These are phyloP conservation scores for Stenurella melanura DNA, from an alignment of 2,888 invertebrate genomes.

Conservation along the genomic window DNA sequence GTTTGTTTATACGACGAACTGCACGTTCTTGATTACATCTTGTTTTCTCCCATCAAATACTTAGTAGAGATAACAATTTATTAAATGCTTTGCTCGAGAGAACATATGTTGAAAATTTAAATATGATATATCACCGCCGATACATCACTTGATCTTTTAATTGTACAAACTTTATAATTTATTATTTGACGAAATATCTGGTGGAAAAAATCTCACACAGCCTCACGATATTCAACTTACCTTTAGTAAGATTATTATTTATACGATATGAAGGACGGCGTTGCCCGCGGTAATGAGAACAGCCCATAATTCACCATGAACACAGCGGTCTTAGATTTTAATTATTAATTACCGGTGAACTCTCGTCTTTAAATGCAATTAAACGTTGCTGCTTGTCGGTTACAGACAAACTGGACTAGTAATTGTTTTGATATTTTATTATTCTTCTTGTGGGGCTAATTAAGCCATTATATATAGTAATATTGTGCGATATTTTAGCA, in stretches of 20 bases:
- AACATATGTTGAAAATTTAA: constrained; percentile 5
- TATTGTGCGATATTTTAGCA: neutral
- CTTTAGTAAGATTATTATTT: constrained; percentile 49
- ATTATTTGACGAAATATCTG: constrained; percentile 49
- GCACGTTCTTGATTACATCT: neutral
- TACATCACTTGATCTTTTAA: constrained; percentile 39
- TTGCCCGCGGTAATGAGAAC: constrained; percentile 58
- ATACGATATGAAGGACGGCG: constrained; percentile 49
- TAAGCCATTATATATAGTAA: neutral
- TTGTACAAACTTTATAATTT: constrained; percentile 39
- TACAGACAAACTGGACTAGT: constrained; percentile 25
- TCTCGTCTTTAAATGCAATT: constrained; percentile 67
- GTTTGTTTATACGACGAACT: too few relatives aligned
- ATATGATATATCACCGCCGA: constrained; percentile 8
- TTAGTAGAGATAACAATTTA: neutral
- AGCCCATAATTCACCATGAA: constrained; percentile 65
- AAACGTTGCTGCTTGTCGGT: constrained; percentile 56
- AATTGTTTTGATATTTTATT: constrained; percentile 17
- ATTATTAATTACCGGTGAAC: constrained; percentile 68
- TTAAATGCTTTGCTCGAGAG: neutral
- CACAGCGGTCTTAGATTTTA: constrained; percentile 59
- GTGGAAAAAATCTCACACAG: constrained; percentile 51
- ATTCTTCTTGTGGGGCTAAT: constrained; percentile 3
- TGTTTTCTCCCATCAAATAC: neutral
- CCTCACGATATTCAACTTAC: constrained; percentile 47